phyloP scores from a whole-genome alignment of 2,113 vertebrate genomes.

The Amphiprion percula region DNA sequence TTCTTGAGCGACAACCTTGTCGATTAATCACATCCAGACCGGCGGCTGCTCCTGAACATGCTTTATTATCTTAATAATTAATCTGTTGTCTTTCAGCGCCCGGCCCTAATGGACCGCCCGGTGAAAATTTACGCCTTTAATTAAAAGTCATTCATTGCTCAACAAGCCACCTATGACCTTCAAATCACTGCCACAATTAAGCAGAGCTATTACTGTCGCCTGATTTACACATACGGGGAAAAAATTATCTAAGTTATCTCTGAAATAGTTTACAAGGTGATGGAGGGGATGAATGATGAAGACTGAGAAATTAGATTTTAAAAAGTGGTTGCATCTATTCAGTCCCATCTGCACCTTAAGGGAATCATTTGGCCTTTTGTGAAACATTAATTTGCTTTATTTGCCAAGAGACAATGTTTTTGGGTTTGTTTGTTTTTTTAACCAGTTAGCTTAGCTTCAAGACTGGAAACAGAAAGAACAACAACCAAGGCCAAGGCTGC shows the following conservation, averaged over 20 bases:
- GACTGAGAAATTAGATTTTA: background rate
- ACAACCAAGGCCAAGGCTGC: no score
- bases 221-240: conserved; percentile 25
- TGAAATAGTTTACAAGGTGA: conserved; percentile 26
- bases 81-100: conserved; percentile 51
- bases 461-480: background rate
- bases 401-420: no score
- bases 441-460: background rate
- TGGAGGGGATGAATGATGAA: conserved; percentile 1
- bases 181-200: conserved; percentile 41
- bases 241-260: conserved; percentile 29
- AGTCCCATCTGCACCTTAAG: background rate
- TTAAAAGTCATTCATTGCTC: conserved; percentile 61
- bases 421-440: background rate
- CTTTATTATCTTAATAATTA: conserved; percentile 62
- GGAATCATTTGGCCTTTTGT: background rate
- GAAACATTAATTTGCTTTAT: background rate
- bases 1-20: conserved; percentile 12
- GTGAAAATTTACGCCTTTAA: conserved; percentile 54
- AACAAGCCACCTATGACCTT: conserved; percentile 63
- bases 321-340: background rate
- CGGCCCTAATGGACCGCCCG: conserved; percentile 25
- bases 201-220: conserved; percentile 17
- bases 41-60: conserved; percentile 29
- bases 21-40: conserved; percentile 46